Evolutionary conservation across 2,113 vertebrate species (phyloP), one percentile per base, ranked within the genome.

Genomic region (Hirundichthys speculiger): DNA sequence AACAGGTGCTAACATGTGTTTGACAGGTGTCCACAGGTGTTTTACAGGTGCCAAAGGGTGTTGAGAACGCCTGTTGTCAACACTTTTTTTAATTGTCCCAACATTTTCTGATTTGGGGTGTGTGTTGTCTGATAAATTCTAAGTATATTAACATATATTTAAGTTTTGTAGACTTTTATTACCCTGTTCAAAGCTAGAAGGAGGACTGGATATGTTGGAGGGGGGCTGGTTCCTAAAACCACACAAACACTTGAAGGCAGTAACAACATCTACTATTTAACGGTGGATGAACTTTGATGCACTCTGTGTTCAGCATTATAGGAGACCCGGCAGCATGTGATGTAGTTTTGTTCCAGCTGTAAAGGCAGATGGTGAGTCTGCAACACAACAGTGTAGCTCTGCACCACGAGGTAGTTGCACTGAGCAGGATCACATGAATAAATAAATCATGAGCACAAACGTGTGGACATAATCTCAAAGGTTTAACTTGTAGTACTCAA

Each of bases 381-480:
- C 67, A 45, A 65, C 64, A 51, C 62, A 78, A 84, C 72, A 77
- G 40, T 45, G 69, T 64, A 76, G 77, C 79, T 69, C 61, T 72
- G 73, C 79, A 54, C 68, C 69, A 67, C 27, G 77, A 80, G 59
- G 55, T 78, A 69, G 61, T 75, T 84, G 71, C 38, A 69, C 50
- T 39, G 56, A 70, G 72, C 62, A 58, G 60, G 57, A 77, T 83
- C 57, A 69, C 77, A 75, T 81, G 70, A 72, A 83, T 83, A 85
- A 83, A 83, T 82, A 86, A 86, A 86, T 84, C 83, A 82, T 51
- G 63, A 80, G 62, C 68, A 80, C 74, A 80, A 80, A 74, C 64
- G 55, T 79, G 64, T 55, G 64, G 65, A 61, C 51, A 19, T 64
- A 77, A 77, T 82, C 71, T 80, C 83, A 18, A 62, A 73, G 59